Percentiles rank a stretch among this genome's conserved stretches.
These are phyloP conservation scores for Poeciliopsis infans DNA, from an alignment of 2,797 vertebrate species.

Conservation along the genomic window DNA sequence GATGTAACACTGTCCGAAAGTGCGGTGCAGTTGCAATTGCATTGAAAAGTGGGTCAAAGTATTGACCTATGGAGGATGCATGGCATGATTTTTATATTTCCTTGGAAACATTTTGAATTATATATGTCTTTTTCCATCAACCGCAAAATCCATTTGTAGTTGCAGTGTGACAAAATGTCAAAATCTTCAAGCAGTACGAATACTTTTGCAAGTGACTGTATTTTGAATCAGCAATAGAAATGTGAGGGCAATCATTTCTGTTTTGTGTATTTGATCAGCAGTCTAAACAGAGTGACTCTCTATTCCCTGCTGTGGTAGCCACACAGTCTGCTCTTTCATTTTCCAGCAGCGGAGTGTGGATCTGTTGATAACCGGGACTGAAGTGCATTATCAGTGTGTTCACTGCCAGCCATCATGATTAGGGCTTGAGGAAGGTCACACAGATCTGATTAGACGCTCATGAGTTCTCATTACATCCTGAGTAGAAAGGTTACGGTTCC, in stretches of 20 bases:
- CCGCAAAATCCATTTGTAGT: neutral
- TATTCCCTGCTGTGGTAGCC: slow-evolving; percentile 9
- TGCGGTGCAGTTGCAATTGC: neutral
- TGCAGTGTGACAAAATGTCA: neutral
- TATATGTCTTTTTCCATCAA: neutral
- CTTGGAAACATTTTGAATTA: neutral
- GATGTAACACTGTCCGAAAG: neutral
- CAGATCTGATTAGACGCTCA: slow-evolving; percentile 80
- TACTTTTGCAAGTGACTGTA: neutral
- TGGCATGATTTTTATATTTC: neutral
- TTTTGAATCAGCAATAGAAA: neutral
- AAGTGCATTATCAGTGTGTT: slow-evolving; percentile 81
- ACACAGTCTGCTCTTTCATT: slow-evolving; percentile 51
- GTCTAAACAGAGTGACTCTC: slow-evolving; percentile 46
- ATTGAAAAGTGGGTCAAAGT: neutral
- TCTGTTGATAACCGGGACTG: slow-evolving; percentile 77
- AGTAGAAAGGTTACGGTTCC: slow-evolving; percentile 66
- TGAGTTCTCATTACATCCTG: slow-evolving; percentile 75
- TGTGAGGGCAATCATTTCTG: slow-evolving; percentile 3
- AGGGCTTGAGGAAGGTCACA: slow-evolving; percentile 74
- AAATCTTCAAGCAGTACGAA: neutral
- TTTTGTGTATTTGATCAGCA: slow-evolving; percentile 52
- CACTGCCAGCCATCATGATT: slow-evolving; percentile 79
- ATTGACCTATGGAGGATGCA: neutral
- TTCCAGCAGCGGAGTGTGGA: slow-evolving; percentile 68